Percentiles rank a stretch among this genome's conserved stretches.
phyloP scores from a whole-genome alignment of 2,888 invertebrate species.

The Eristalis intricaria region DNA sequence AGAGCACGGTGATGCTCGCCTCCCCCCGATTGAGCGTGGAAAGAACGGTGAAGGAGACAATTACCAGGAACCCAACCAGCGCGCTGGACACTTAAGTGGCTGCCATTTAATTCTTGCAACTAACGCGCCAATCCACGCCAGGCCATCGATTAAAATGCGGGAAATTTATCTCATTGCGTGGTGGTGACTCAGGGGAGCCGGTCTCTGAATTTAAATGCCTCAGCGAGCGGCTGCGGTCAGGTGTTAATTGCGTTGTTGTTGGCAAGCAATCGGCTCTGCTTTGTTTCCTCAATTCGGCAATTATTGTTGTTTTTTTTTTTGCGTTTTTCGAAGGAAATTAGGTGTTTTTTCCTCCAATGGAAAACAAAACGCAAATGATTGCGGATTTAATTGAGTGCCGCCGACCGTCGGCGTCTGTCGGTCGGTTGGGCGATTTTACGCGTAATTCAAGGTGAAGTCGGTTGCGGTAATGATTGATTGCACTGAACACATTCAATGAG shows the following conservation, averaged over 20 bases:
- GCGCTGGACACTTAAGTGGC: not conserved
- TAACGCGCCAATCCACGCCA: not conserved
- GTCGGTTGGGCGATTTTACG: not conserved
- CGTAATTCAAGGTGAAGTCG: not conserved
- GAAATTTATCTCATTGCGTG: not conserved
- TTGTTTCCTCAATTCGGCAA: not conserved
- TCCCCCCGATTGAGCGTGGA: not conserved
- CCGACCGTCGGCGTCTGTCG: not conserved
- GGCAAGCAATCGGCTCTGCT: not conserved
- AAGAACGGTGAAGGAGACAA: not conserved
- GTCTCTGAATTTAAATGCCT: not conserved
- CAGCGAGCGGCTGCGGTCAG: not conserved
- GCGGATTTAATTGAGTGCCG: not conserved
- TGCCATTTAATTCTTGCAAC: not conserved
- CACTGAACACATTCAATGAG: not conserved
- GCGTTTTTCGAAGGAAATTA: not conserved
- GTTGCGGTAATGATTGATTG: not conserved
- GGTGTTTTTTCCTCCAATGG: not conserved
- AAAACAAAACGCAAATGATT: not conserved
- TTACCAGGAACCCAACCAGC: not conserved
- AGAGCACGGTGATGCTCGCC: not conserved
- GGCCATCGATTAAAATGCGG: not conserved
- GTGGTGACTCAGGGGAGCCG: not conserved
- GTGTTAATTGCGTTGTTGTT: conserved; percentile 1
- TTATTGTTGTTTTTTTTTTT: not conserved